Evolutionary conservation across 1,140 invertebrate genomes (phyloP).

Genomic region (Zaprionus lachaisei): DNA sequence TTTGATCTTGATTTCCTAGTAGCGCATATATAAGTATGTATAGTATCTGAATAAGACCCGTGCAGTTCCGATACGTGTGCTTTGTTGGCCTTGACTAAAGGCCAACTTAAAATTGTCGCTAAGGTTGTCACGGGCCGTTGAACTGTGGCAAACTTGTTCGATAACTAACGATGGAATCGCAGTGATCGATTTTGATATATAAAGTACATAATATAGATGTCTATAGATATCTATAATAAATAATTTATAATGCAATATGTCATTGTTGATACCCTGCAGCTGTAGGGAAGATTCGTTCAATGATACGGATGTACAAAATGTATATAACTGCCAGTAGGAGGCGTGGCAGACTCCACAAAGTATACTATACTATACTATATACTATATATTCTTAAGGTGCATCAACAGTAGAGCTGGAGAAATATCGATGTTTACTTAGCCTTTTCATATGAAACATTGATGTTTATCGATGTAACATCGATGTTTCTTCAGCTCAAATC

Average conservation of each 20-base stretch:
- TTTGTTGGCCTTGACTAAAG: conserved; percentile 22
- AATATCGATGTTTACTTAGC: too few species aligned
- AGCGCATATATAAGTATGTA: neutral
- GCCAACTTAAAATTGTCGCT: conserved; percentile 27
- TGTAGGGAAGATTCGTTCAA: neutral
- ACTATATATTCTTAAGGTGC: too few species aligned
- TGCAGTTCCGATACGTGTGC: neutral
- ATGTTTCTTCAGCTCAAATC: too few species aligned
- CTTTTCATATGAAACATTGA: too few species aligned
- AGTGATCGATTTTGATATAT: neutral
- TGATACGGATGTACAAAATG: too few species aligned
- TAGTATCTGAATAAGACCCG: neutral
- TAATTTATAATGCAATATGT: neutral
- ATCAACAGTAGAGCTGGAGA: too few species aligned
- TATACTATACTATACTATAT: too few species aligned
- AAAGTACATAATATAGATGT: neutral
- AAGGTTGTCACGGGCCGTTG: conserved; percentile 28
- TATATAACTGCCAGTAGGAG: too few species aligned
- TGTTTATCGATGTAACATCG: too few species aligned
- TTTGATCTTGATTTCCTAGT: conserved; percentile 5
- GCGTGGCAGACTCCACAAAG: too few species aligned
- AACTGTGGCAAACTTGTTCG: conserved; percentile 8
- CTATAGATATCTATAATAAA: neutral
- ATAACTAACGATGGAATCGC: neutral
- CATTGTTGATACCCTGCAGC: neutral